Conservation (phyloP, 1,140 invertebrate species). For the Pachyrhynchus sulphureomaculatus region DNA sequence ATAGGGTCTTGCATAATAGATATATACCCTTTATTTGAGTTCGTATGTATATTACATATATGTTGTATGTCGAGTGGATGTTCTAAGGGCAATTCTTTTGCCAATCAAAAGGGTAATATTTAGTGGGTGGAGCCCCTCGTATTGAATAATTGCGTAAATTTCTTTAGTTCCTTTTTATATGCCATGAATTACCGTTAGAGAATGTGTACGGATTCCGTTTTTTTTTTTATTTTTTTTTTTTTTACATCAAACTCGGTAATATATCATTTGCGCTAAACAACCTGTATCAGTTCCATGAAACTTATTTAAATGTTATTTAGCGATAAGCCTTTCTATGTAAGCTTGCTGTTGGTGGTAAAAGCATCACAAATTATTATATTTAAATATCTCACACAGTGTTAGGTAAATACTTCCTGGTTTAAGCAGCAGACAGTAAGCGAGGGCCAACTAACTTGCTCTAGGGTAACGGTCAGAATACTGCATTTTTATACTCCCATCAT, state of each 20-base stretch:
- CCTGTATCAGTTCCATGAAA: constrained; percentile 12
- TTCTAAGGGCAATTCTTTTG: constrained; percentile 39
- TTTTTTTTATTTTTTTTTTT: no score
- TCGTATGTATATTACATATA: constrained; percentile 6
- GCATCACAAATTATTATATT: constrained; percentile 24
- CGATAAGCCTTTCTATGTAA: constrained; percentile 16
- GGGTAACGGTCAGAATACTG: constrained; percentile 10
- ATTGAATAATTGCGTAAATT: constrained; percentile 30
- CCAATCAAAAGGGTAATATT: constrained; percentile 45
- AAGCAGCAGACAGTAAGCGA: constrained; percentile 24
- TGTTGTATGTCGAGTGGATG: constrained; percentile 29
- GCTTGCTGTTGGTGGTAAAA: constrained; percentile 25
- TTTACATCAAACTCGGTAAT: constrained; percentile 11
- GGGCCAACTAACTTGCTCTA: constrained; percentile 1
- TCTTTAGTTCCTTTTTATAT: neutral
- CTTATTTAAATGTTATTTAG: constrained; percentile 22
- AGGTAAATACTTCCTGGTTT: constrained; percentile 21
- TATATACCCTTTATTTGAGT: constrained; percentile 43
- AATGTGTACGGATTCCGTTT: constrained; percentile 8
- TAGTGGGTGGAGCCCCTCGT: constrained; percentile 40
- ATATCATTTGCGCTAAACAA: constrained; percentile 17
- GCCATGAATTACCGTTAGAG: constrained; percentile 9
- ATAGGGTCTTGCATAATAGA: constrained; percentile 40
- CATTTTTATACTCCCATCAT: neutral
- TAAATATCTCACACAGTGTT: constrained; percentile 25